Evolutionary conservation across 2,113 vertebrate genomes (phyloP).

Genomic region (Cheilinus undulatus): DNA sequence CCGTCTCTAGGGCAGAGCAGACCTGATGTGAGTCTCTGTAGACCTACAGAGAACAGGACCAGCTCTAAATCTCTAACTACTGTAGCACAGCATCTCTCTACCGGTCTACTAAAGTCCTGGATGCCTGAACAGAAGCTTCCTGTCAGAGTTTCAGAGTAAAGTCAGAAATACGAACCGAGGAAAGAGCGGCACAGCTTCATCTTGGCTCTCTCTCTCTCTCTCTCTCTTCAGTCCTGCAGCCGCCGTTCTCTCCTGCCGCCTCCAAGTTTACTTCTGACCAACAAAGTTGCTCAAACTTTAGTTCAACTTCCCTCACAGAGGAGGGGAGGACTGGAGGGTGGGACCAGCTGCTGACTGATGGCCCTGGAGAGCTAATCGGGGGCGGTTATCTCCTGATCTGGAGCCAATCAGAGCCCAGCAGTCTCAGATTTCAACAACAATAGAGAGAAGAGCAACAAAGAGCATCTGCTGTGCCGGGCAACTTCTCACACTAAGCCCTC

Average conservation of each 20-base stretch:
- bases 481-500: constrained; percentile 67
- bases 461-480: constrained; percentile 72
- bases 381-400: constrained; percentile 59
- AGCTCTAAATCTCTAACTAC: no score
- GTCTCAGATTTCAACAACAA: constrained; percentile 81
- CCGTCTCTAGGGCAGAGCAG: no score
- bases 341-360: constrained; percentile 45
- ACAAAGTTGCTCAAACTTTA: constrained; percentile 87
- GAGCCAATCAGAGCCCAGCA: constrained; percentile 81
- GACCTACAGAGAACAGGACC: no score
- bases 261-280: constrained; percentile 82
- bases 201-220: constrained; percentile 70
- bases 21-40: no score
- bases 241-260: constrained; percentile 53
- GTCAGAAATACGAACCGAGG: constrained; percentile 88
- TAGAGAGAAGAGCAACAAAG: constrained; percentile 81
- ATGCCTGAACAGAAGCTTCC: constrained; percentile 27
- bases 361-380: constrained; percentile 83
- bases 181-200: constrained; percentile 94
- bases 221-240: constrained; percentile 47
- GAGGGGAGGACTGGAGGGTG: constrained; percentile 45
- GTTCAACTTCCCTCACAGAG: constrained; percentile 84
- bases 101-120: no score
- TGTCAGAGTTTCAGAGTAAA: background rate
- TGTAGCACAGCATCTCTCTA: no score